A percentile compares a stretch with the other conserved stretches of the same genome.
Conservation (phyloP, 2,797 vertebrate genomes). For the Lutjanus argentimaculatus region DNA sequence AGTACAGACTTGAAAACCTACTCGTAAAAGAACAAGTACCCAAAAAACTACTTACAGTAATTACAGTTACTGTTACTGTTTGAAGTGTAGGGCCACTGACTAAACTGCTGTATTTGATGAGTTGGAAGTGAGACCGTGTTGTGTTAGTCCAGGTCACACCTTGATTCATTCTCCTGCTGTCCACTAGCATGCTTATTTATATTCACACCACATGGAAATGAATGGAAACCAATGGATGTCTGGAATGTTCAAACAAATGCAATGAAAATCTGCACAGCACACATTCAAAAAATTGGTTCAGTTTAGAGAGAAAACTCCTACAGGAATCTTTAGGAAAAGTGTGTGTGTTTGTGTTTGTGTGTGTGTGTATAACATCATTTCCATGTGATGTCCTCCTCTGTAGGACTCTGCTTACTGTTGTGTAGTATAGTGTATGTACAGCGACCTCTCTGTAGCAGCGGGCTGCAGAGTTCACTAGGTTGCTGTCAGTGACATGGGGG, state of each 20-base stretch:
- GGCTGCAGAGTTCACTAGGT: constrained; percentile 63
- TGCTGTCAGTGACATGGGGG: constrained; percentile 68
- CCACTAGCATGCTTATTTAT: not conserved
- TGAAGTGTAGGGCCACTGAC: too few species aligned
- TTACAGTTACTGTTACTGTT: too few species aligned
- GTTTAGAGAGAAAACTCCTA: not conserved
- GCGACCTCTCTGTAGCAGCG: constrained; percentile 54
- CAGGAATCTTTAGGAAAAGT: too few species aligned
- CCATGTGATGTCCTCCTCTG: constrained; percentile 30
- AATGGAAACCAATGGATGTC: not conserved
- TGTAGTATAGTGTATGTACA: constrained; percentile 51
- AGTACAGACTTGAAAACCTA: too few species aligned
- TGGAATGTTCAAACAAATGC: not conserved
- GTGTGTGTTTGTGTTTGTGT: not conserved
- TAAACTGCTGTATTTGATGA: too few species aligned
- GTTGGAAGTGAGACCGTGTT: too few species aligned
- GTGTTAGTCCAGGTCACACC: not conserved
- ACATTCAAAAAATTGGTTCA: not conserved
- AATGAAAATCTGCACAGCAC: not conserved
- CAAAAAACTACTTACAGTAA: too few species aligned
- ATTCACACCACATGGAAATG: not conserved
- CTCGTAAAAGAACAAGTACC: too few species aligned
- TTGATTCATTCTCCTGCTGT: not conserved
- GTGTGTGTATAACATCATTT: constrained; percentile 14
- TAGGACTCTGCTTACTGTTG: constrained; percentile 28